Evolutionary conservation across 2,797 vertebrate genomes (phyloP).

Genomic region (Chaenodraco wilsoni): DNA sequence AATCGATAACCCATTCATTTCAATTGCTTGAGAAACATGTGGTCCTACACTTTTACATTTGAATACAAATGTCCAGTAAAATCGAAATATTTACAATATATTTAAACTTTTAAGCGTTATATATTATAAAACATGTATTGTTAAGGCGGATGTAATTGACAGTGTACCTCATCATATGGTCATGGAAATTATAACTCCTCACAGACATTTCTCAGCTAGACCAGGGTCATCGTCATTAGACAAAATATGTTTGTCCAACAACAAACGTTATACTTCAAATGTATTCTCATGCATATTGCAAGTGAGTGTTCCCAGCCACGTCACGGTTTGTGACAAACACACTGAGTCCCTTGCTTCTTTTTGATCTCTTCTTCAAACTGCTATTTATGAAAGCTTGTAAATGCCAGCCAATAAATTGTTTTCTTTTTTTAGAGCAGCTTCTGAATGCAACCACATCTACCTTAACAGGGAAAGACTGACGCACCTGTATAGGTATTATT

Average conservation of each 20-base stretch:
- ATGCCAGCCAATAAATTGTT: background rate
- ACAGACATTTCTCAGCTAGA: background rate
- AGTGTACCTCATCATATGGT: background rate
- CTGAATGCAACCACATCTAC: background rate
- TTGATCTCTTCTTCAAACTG: no score
- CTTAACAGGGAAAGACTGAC: background rate
- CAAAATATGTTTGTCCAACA: background rate
- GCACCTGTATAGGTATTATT: background rate
- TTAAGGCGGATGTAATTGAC: background rate
- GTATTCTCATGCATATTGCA: background rate
- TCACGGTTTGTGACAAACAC: no score
- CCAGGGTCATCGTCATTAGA: background rate
- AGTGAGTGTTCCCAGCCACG: no score
- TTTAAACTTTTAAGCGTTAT: no score
- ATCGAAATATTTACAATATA: no score
- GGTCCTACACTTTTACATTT: no score
- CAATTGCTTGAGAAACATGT: no score
- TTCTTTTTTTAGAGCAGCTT: background rate
- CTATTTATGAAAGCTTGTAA: background rate
- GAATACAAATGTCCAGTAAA: no score
- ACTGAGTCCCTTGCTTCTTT: no score
- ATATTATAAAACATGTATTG: no score
- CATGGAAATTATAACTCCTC: background rate
- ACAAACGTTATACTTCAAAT: background rate
- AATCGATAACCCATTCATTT: no score